Percentiles rank a stretch among this genome's conserved stretches.
Conservation (phyloP, 1,140 invertebrate species). For the Trissolcus basalis region DNA sequence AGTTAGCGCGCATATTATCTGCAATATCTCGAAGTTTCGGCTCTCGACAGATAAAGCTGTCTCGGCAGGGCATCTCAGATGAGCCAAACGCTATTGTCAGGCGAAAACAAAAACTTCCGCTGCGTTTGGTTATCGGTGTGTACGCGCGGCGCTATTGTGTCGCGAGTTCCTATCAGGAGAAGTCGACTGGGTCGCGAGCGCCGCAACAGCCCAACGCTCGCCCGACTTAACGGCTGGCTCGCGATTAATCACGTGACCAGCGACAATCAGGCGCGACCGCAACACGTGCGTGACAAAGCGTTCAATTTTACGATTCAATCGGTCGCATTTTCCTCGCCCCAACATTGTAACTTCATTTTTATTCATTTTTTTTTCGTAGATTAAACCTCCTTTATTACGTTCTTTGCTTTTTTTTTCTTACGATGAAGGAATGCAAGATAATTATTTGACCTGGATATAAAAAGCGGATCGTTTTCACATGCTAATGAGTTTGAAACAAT, state of each 20-base stretch:
- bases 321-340: too few relatives aligned
- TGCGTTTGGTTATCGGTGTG: too few relatives aligned
- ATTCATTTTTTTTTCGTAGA: not conserved
- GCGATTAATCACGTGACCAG: conserved; percentile 22
- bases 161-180: conserved; percentile 8
- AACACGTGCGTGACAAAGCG: conserved; percentile 14
- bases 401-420: too few relatives aligned
- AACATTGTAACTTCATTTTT: not conserved
- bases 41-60: conserved; percentile 11
- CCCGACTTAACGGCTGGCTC: conserved; percentile 20
- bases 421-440: too few relatives aligned
- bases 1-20: conserved; percentile 34
- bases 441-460: too few relatives aligned
- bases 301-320: too few relatives aligned
- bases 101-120: not conserved
- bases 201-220: conserved; percentile 14
- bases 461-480: too few relatives aligned
- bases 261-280: conserved; percentile 6
- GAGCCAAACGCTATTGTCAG: not conserved
- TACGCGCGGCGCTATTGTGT: conserved; percentile 2
- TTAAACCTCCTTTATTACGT: too few relatives aligned
- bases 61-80: not conserved
- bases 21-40: conserved; percentile 12
- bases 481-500: too few relatives aligned
- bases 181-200: conserved; percentile 13